Evolutionary conservation across 2,797 vertebrate genomes (phyloP).

Genomic region (Characodon lateralis): DNA sequence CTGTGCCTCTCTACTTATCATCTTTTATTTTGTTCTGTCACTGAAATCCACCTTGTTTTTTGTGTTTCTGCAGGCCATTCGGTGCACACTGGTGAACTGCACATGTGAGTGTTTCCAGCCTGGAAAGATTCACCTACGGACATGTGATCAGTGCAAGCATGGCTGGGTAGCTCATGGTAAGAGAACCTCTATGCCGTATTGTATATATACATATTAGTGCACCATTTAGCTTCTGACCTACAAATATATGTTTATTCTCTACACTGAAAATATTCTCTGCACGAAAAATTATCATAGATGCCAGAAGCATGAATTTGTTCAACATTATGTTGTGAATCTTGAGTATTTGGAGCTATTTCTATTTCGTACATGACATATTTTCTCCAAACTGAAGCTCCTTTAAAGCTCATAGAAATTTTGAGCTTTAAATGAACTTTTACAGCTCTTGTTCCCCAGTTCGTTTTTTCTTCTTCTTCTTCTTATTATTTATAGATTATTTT

Average conservation of each 20-base stretch:
- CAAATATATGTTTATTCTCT: neutral
- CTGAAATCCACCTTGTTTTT: conserved; percentile 21
- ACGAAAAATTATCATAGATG: conserved; percentile 4
- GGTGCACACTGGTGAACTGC: conserved; percentile 99
- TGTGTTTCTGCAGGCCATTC: conserved; percentile 88
- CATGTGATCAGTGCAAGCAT: conserved; percentile 99
- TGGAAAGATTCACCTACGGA: conserved; percentile 97
- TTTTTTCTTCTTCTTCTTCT: conserved; percentile 48
- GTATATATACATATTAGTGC: neutral
- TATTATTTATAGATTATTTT: conserved; percentile 39
- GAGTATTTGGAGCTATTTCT: neutral
- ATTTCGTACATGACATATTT: neutral
- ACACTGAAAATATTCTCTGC: neutral
- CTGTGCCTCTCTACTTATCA: neutral
- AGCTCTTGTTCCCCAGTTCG: conserved; percentile 33
- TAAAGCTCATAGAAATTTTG: too few species aligned
- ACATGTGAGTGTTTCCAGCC: conserved; percentile 99
- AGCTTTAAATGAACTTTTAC: conserved; percentile 23
- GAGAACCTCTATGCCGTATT: conserved; percentile 21
- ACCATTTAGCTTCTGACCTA: neutral
- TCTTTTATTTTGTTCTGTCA: neutral
- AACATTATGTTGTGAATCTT: too few species aligned
- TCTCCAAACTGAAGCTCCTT: too few species aligned
- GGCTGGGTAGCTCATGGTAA: conserved; percentile 99
- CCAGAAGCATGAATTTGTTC: conserved; percentile 6